These are phyloP conservation scores for Amia ocellicauda DNA, from an alignment of 2,113 vertebrate genomes.

Conservation along the genomic window DNA sequence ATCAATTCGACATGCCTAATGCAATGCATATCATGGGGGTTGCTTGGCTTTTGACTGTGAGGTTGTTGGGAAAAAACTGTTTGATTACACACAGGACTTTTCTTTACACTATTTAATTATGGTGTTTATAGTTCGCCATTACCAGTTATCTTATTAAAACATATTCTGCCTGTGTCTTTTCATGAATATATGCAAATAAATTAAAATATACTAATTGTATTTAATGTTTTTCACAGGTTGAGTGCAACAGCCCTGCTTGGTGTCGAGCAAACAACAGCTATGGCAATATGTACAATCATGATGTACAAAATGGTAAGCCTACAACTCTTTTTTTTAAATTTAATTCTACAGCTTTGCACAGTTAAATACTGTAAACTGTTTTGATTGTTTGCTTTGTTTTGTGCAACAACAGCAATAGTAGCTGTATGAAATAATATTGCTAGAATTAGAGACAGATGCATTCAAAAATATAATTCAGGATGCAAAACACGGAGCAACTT, in stretches of 20 bases:
- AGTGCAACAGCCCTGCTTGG: slow-evolving; percentile 82
- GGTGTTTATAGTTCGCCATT: too few relatives aligned
- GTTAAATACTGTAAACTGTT: too few relatives aligned
- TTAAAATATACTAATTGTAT: too few relatives aligned
- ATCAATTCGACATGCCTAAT: slow-evolving; percentile 77
- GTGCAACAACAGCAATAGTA: too few relatives aligned
- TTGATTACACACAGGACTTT: background rate
- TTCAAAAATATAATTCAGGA: background rate
- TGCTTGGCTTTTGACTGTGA: slow-evolving; percentile 39
- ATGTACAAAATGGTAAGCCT: slow-evolving; percentile 75
- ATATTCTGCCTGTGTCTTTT: background rate
- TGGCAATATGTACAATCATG: slow-evolving; percentile 69
- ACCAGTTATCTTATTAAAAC: too few relatives aligned
- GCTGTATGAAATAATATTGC: too few relatives aligned
- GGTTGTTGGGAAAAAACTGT: slow-evolving; percentile 56
- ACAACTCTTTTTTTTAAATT: too few relatives aligned
- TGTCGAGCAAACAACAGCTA: slow-evolving; percentile 77
- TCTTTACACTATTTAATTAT: too few relatives aligned
- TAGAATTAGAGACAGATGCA: background rate
- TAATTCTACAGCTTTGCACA: too few relatives aligned
- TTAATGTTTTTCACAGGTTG: slow-evolving; percentile 72
- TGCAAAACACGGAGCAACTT: too few relatives aligned
- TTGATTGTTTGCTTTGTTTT: background rate
- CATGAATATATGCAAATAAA: background rate
- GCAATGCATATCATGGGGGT: slow-evolving; percentile 47